Base-by-base conservation (phyloP, 2,888 invertebrate genomes). In the Apamea epomidion region DNA sequence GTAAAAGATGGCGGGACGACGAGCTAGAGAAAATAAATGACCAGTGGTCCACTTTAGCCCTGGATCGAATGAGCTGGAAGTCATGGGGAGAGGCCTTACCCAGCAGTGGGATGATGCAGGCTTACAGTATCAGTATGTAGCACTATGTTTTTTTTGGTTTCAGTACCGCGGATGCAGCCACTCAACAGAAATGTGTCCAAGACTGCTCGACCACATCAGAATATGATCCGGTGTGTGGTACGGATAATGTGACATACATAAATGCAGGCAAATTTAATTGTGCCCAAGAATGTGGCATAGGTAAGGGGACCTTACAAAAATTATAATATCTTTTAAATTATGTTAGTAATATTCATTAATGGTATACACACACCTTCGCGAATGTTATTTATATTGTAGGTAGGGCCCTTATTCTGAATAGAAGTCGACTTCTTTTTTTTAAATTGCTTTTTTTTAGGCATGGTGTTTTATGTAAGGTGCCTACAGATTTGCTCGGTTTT, bases 261-360 rank as follows among this genome's bases (percentile, higher is more conserved):
- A 94, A 94, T 89, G 87, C 91, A 18, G 93, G 87, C n/a, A 92
- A 91, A 84, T 92, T 94, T 79, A 80, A 89, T 60, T 94, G 94
- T 80, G 94, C 94, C 14, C 91, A 91, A 29, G 91, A 92, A 76
- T 94, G 94, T 83, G 94, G 93, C 37, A 81, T 91, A 64, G 86
- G 94, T 94, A 81, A 92, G 93, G 16, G 16, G 37, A 8, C 7
- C 8, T 74, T 21, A 16, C 16, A 58, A 69, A 64, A 51, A 64
- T 7, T 42, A 69, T 32, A 18, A 58, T 25, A 60, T 42, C 1
- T 51, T 68, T 37, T 45, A 51, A 70, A 74, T 74, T 70, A 70
- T 70, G 45, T n/a, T 58, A 54, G 16, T 71, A 45, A 65, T 70
- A 54, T 71, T 54, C 12, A 65, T 64, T 62, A 29, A 29, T 25